Evolutionary conservation across 1,140 invertebrate species (phyloP).

Genomic region (Drepana arcuata): DNA sequence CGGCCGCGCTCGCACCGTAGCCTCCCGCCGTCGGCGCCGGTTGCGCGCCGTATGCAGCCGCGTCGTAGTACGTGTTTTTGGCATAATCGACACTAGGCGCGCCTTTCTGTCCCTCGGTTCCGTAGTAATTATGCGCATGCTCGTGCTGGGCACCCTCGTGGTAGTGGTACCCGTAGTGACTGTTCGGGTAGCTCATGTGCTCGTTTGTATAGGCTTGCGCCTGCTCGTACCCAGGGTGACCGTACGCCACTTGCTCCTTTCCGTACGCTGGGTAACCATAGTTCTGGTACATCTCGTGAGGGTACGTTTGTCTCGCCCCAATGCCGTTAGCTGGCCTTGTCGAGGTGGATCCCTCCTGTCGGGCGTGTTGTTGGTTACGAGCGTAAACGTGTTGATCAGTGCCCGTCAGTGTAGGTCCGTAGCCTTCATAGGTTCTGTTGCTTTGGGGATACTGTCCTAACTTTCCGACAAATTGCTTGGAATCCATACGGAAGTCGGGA

Average conservation of each 20-base stretch:
- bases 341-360: slow-evolving; percentile 42
- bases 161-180: slow-evolving; percentile 67
- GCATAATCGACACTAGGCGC: slow-evolving; percentile 50
- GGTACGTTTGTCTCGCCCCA: slow-evolving; percentile 45
- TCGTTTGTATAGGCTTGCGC: slow-evolving; percentile 55
- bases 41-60: slow-evolving; percentile 43
- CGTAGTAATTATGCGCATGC: slow-evolving; percentile 53
- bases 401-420: slow-evolving; percentile 33
- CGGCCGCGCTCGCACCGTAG: slow-evolving; percentile 29
- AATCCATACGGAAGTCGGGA: slow-evolving; percentile 61
- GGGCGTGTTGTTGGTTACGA: slow-evolving; percentile 40
- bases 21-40: slow-evolving; percentile 36
- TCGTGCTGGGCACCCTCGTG: slow-evolving; percentile 59
- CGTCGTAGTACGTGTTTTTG: slow-evolving; percentile 61
- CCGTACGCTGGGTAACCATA: slow-evolving; percentile 64
- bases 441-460: slow-evolving; percentile 61
- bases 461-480: slow-evolving; percentile 65
- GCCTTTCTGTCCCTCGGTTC: slow-evolving; percentile 51
- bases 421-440: slow-evolving; percentile 49
- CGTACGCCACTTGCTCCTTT: slow-evolving; percentile 61
- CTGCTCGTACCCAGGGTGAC: slow-evolving; percentile 61
- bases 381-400: slow-evolving; percentile 47
- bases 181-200: slow-evolving; percentile 63
- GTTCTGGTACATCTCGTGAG: slow-evolving; percentile 73
- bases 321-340: slow-evolving; percentile 42